Evolutionary conservation across 2,797 vertebrate genomes (phyloP), one percentile per base, ranked within the genome.

Genomic region (Hoplostethus atlanticus): DNA sequence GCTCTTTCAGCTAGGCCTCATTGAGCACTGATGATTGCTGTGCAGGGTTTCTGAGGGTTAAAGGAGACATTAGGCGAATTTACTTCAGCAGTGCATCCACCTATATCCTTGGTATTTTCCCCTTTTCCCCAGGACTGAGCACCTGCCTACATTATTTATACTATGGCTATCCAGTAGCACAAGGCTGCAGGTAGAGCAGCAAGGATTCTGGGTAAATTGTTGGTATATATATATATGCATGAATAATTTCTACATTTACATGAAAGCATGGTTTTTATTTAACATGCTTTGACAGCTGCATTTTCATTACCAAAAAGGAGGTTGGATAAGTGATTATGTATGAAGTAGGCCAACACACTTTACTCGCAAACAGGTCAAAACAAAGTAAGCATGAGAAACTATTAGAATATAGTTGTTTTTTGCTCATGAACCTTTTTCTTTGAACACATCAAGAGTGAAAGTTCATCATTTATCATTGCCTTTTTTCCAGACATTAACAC

Each of bases 1-100:
- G 75, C 76, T 79, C 64, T 73, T 84, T 74, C 65, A 56, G 80
- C 81, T 74, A 84, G 77, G 84, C 79, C 71, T 89, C 77, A 72
- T 78, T 84, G 76, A 71, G 50, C 78, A 38, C 68, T 60, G 75
- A 82, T 78, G 53, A 72, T 63, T 63, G 68, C 62, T 2, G 62
- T 30, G 67, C 62, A 63, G 54, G 50, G 54, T 47, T 71, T 80
- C 62, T 31, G 50, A 71, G 62, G 70, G 69, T 79, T 78, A 75
- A 79, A 72, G 47, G 63, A 56, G 51, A 75, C 16, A 15, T 71
- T 47, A 44, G n/a, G 36, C 30, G 70, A 58, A 76, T 85, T 68
- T 57, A 57, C 50, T 74, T 40, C 44, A 30, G 51, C 54, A 52
- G 54, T 60, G 56, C 50, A 76, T 53, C 63, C 64, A 79, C 11